Percentiles rank a stretch among this genome's conserved stretches.
phyloP scores from a whole-genome alignment of 2,797 vertebrate genomes.

The Acanthurus leucopareius region DNA sequence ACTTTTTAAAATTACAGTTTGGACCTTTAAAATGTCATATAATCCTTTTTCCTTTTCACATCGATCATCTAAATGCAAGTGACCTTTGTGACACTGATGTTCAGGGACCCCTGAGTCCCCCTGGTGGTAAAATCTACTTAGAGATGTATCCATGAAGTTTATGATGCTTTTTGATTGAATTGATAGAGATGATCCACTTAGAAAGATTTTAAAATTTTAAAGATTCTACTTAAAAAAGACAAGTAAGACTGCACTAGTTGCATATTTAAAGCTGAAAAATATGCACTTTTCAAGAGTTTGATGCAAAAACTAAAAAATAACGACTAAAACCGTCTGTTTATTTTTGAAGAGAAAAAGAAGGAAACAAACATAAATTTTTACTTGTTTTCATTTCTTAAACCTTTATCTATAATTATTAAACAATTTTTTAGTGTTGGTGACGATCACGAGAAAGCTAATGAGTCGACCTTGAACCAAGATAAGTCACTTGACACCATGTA shows the following conservation, averaged over 20 bases:
- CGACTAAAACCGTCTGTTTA: background rate
- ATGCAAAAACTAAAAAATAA: background rate
- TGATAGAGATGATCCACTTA: too few relatives aligned
- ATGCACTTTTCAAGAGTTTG: too few relatives aligned
- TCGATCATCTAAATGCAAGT: background rate
- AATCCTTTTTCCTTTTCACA: too few relatives aligned
- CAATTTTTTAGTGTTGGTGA: too few relatives aligned
- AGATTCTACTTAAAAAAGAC: too few relatives aligned
- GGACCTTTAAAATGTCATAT: background rate
- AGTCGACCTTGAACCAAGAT: too few relatives aligned
- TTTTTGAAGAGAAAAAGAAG: background rate
- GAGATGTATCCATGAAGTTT: background rate
- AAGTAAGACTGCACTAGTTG: background rate
- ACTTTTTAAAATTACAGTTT: background rate
- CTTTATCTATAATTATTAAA: too few relatives aligned
- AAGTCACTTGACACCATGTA: background rate
- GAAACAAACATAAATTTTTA: background rate
- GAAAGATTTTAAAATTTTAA: too few relatives aligned
- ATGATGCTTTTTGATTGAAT: background rate
- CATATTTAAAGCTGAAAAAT: background rate
- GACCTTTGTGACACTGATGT: constrained; percentile 23
- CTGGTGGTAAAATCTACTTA: constrained; percentile 1
- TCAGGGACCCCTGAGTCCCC: constrained; percentile 65
- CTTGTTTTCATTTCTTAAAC: background rate
- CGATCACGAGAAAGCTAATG: too few relatives aligned